phyloP scores from a whole-genome alignment of 1,140 invertebrate genomes.

The Neuroterus valhalla region DNA sequence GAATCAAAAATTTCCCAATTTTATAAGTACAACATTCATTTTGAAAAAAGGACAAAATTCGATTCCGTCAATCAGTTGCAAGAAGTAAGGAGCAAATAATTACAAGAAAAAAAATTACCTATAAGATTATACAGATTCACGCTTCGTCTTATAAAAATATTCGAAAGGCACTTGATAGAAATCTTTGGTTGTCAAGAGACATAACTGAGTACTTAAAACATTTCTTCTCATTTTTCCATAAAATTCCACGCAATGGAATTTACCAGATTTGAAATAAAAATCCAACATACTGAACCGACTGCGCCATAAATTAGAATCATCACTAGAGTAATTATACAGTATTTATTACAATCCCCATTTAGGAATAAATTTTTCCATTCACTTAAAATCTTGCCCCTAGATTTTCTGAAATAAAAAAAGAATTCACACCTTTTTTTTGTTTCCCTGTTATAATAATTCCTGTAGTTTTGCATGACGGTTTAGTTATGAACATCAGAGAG shows the following conservation, averaged over 20 bases:
- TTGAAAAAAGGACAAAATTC: not conserved
- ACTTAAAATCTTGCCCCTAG: too few relatives aligned
- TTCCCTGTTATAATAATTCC: too few relatives aligned
- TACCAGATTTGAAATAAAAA: not conserved
- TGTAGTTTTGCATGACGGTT: too few relatives aligned
- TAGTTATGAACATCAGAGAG: too few relatives aligned
- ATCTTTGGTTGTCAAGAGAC: conserved; percentile 41
- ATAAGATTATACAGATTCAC: conserved; percentile 45
- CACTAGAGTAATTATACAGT: conserved; percentile 32
- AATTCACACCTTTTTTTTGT: too few relatives aligned
- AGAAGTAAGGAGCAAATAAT: conserved; percentile 30
- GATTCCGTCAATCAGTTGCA: not conserved
- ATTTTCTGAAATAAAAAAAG: too few relatives aligned
- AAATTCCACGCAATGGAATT: conserved; percentile 10
- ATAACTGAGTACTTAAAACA: conserved; percentile 25
- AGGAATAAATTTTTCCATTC: too few relatives aligned
- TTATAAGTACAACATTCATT: not conserved
- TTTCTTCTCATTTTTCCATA: not conserved
- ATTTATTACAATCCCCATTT: too few relatives aligned
- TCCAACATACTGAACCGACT: not conserved
- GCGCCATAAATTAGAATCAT: conserved; percentile 9
- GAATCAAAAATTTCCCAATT: too few relatives aligned
- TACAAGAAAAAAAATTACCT: conserved; percentile 41
- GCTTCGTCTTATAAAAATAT: conserved; percentile 59
- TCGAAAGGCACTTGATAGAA: conserved; percentile 60